A percentile compares a stretch with the other conserved stretches of the same genome.
Conservation (phyloP, 2,888 invertebrate species). For the Ametastegia equiseti region DNA sequence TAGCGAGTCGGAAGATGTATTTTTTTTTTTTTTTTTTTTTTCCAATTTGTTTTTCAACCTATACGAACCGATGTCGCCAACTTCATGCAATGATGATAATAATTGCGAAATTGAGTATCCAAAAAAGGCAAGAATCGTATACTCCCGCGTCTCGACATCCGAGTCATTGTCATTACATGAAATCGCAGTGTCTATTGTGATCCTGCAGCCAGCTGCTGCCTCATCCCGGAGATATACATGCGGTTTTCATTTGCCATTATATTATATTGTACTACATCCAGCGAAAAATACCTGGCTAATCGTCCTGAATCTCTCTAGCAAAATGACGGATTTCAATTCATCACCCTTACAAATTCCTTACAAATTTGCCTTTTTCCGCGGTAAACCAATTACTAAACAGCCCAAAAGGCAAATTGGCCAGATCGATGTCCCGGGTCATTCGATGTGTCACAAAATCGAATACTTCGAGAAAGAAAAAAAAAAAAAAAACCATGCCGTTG, state of each 20-base stretch:
- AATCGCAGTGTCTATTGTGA: not conserved
- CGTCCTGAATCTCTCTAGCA: not conserved
- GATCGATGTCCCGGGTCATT: too few species aligned
- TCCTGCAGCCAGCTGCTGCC: not conserved
- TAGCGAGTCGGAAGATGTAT: too few species aligned
- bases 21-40: too few species aligned
- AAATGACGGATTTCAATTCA: not conserved
- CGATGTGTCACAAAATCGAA: too few species aligned
- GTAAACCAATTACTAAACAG: too few species aligned
- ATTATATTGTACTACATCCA: not conserved
- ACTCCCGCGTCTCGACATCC: not conserved
- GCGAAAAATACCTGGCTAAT: not conserved
- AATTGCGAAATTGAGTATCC: constrained; percentile 18
- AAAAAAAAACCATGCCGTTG: too few species aligned
- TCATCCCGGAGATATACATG: not conserved
- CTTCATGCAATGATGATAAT: not conserved
- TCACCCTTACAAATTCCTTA: too few species aligned
- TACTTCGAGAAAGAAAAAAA: too few species aligned
- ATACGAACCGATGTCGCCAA: constrained; percentile 7
- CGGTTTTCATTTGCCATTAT: constrained; percentile 6
- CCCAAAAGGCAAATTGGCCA: too few species aligned
- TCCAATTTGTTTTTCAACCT: not conserved
- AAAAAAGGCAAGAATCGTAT: constrained; percentile 7
- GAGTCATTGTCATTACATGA: not conserved
- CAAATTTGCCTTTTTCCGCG: too few species aligned